phyloP scores from a whole-genome alignment of 2,797 vertebrate species.

The Varecia variegata region DNA sequence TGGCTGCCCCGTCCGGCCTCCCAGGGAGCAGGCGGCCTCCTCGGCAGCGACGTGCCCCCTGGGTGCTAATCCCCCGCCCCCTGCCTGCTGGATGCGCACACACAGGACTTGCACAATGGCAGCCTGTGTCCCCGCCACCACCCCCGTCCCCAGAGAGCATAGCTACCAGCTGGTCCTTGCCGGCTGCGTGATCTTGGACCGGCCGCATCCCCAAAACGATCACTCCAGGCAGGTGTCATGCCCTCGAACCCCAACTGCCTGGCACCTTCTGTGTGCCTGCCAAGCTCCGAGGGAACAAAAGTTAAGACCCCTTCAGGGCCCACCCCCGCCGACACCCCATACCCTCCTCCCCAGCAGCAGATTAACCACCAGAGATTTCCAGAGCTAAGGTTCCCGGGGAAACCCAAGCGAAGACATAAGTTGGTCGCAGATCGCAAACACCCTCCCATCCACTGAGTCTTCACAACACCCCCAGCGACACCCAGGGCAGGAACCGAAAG shows the following conservation, averaged over 20 bases:
- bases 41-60: background rate
- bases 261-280: background rate
- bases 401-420: background rate
- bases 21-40: background rate
- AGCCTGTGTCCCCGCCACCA: background rate
- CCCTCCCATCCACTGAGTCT: background rate
- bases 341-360: background rate
- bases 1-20: background rate
- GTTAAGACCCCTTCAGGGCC: background rate
- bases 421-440: background rate
- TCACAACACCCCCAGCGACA: too few species aligned
- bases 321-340: fast-evolving
- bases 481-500: background rate
- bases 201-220: background rate
- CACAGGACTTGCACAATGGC: background rate
- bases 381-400: background rate
- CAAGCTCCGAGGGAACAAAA: background rate
- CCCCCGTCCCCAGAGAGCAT: background rate
- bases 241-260: fast-evolving
- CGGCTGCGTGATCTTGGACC: background rate
- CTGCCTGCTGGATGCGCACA: background rate
- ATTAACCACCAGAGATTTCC: background rate
- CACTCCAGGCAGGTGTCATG: background rate
- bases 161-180: background rate
- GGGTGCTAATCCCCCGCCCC: background rate